Percentiles rank a stretch among this genome's conserved stretches.
phyloP scores from a whole-genome alignment of 2,797 vertebrate genomes.

The Periparus ater region DNA sequence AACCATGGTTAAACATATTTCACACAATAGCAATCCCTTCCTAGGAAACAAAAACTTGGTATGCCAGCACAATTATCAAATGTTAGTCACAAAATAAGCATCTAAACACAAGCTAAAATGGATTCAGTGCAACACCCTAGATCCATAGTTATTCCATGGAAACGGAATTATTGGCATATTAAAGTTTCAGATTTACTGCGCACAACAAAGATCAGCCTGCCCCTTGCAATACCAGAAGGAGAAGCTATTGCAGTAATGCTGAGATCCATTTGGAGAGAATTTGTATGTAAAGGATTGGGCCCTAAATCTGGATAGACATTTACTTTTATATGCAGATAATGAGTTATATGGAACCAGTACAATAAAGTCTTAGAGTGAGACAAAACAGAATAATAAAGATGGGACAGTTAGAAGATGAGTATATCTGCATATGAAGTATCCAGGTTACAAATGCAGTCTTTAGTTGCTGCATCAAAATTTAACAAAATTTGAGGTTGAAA shows the following conservation, averaged over 20 bases:
- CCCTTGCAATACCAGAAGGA: not conserved
- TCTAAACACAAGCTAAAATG: conserved; percentile 20
- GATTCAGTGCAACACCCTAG: not conserved
- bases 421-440: not conserved
- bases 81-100: conserved; percentile 11
- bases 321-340: not conserved
- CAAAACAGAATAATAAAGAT: not conserved
- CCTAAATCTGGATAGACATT: conserved; percentile 3
- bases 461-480: not conserved
- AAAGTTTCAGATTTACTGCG: conserved; percentile 35
- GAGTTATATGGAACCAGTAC: not conserved
- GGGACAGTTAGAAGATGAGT: not conserved
- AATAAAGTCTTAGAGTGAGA: not conserved
- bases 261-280: not conserved
- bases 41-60: conserved; percentile 20
- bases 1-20: not conserved
- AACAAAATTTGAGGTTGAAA: not conserved
- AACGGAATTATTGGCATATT: conserved; percentile 48
- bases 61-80: conserved; percentile 21
- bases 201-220: not conserved
- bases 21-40: not conserved
- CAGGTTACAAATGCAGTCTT: not conserved
- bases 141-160: conserved; percentile 41
- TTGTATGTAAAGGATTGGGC: not conserved
- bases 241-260: not conserved